Conservation (phyloP, 2,797 vertebrate species). For the Fistularia tabacaria region DNA sequence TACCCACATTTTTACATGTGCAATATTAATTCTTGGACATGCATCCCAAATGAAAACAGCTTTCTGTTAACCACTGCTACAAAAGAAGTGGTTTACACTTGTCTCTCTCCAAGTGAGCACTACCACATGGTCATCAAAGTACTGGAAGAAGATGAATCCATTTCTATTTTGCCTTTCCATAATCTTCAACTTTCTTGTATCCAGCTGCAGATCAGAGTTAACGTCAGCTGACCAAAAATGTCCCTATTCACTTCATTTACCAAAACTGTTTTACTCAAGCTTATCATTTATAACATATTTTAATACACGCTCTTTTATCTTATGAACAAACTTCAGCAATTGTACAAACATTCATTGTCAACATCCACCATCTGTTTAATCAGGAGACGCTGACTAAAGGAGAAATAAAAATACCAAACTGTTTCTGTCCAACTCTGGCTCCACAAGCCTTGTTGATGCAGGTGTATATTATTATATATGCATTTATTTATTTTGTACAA, state of each 20-base stretch:
- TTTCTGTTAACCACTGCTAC: constrained; percentile 13
- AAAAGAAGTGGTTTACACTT: constrained; percentile 27
- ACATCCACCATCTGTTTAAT: no score
- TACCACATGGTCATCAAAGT: constrained; percentile 51
- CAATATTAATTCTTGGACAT: constrained; percentile 30
- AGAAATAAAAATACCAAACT: no score
- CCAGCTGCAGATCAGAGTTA: constrained; percentile 31
- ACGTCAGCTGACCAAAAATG: constrained; percentile 27
- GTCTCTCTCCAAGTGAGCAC: constrained; percentile 4
- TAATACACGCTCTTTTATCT: no score
- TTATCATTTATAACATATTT: no score
- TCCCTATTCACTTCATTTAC: neutral
- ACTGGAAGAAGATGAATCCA: constrained; percentile 49
- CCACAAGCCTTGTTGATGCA: no score
- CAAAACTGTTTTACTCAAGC: no score
- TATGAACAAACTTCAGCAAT: no score
- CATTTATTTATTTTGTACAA: no score
- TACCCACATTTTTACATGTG: constrained; percentile 13
- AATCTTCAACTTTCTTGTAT: constrained; percentile 7
- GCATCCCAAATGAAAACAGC: constrained; percentile 28
- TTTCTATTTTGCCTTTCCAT: constrained; percentile 2
- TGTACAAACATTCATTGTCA: no score
- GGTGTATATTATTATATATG: no score
- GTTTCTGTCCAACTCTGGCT: no score
- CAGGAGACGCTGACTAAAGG: no score